phyloP scores from a whole-genome alignment of 2,113 vertebrate genomes.

The Lichenostomus cassidix region DNA sequence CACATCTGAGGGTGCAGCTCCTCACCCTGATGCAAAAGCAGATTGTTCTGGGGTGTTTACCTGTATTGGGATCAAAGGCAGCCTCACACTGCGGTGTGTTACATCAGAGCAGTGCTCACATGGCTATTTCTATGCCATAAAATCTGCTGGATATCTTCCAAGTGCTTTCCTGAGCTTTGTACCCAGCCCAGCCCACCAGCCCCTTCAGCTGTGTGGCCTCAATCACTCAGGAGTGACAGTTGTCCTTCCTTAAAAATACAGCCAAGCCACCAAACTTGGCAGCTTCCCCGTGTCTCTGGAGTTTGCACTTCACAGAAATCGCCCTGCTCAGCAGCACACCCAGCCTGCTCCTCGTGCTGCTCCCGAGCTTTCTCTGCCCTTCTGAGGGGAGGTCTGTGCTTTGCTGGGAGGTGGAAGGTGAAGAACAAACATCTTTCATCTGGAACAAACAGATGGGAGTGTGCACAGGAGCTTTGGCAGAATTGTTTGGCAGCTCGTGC shows the following conservation, averaged over 20 bases:
- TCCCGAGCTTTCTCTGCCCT: background rate
- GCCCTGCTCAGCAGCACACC: background rate
- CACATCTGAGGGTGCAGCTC: background rate
- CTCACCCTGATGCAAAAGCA: background rate
- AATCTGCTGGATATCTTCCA: constrained; percentile 4
- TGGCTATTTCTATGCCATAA: background rate
- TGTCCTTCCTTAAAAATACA: background rate
- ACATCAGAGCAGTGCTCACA: constrained; percentile 5
- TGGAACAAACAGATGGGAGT: background rate
- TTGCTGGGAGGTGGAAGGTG: background rate
- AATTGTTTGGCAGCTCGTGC: background rate
- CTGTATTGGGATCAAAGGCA: background rate
- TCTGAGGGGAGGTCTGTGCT: background rate
- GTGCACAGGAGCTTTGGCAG: background rate
- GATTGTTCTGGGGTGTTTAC: constrained; percentile 30
- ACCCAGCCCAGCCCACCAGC: background rate
- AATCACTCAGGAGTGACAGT: fast-evolving
- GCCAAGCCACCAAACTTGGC: background rate
- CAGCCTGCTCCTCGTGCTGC: background rate
- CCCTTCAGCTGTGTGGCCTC: background rate
- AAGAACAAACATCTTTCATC: background rate
- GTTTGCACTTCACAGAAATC: background rate
- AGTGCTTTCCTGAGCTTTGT: background rate
- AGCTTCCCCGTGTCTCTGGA: background rate
- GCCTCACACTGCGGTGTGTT: background rate